Evolutionary conservation across 2,888 invertebrate species (phyloP).

Genomic region (Gortyna flavago): DNA sequence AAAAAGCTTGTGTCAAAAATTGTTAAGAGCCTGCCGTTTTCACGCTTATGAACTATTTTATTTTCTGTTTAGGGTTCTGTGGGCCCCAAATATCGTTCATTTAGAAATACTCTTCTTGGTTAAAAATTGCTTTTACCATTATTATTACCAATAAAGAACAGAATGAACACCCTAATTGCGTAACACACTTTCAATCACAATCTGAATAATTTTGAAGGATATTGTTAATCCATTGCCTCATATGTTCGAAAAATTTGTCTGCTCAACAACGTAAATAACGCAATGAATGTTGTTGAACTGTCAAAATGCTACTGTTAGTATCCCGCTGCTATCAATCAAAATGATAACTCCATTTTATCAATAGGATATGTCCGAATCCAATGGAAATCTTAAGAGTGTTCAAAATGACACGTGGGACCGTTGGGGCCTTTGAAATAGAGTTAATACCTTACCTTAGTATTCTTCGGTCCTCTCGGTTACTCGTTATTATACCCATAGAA

Average conservation of each 20-base stretch:
- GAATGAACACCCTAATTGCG: neutral
- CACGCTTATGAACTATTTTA: constrained; percentile 58
- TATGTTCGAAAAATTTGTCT: neutral
- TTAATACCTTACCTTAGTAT: constrained; percentile 4
- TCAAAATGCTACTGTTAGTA: neutral
- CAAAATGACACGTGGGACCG: neutral
- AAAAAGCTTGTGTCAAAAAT: constrained; percentile 41
- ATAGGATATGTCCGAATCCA: neutral
- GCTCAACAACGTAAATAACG: too few species aligned
- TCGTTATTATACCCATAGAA: constrained; percentile 25
- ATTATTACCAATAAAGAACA: neutral
- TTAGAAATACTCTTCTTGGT: neutral
- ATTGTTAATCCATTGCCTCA: neutral
- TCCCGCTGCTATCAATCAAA: neutral
- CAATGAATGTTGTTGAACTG: neutral
- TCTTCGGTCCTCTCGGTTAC: constrained; percentile 7
- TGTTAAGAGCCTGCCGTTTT: constrained; percentile 54
- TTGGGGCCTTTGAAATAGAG: neutral
- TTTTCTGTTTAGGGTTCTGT: constrained; percentile 41
- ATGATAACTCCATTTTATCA: neutral
- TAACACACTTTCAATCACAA: neutral
- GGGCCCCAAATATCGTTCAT: constrained; percentile 8
- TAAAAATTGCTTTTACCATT: neutral
- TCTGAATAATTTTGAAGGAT: neutral
- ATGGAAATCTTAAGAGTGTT: neutral